Evolutionary conservation across 2,797 vertebrate species (phyloP).

Genomic region (Hylomyscus alleni): DNA sequence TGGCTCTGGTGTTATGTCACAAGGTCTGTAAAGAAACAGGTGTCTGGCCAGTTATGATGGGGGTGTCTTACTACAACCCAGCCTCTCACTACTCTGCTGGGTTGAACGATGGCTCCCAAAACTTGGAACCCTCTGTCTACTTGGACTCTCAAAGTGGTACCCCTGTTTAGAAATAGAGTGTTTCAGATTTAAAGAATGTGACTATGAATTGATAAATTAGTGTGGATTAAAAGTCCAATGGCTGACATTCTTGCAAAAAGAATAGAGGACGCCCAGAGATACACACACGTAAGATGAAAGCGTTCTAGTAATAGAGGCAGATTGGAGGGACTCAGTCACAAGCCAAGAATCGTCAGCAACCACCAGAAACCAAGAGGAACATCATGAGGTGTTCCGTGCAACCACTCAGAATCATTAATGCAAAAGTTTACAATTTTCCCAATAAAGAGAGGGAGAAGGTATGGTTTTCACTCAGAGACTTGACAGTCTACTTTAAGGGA

Average conservation of each 20-base stretch:
- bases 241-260: not conserved
- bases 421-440: not conserved
- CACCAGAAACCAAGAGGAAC: not conserved
- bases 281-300: not conserved
- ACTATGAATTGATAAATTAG: not conserved
- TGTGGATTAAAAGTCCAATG: not conserved
- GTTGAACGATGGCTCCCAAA: not conserved
- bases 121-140: not conserved
- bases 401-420: not conserved
- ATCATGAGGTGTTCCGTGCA: not conserved
- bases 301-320: not conserved
- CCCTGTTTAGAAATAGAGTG: not conserved
- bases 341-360: not conserved
- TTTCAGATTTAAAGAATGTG: not conserved
- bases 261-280: not conserved
- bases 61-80: not conserved
- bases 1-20: not conserved
- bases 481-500: not conserved
- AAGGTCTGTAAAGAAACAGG: not conserved
- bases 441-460: not conserved
- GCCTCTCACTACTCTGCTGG: not conserved
- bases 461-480: not conserved
- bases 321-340: not conserved
- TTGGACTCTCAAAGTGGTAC: not conserved
- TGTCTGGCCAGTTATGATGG: not conserved